Conservation (phyloP, 1,140 invertebrate genomes). For the Caenorhabditis brenneri region DNA sequence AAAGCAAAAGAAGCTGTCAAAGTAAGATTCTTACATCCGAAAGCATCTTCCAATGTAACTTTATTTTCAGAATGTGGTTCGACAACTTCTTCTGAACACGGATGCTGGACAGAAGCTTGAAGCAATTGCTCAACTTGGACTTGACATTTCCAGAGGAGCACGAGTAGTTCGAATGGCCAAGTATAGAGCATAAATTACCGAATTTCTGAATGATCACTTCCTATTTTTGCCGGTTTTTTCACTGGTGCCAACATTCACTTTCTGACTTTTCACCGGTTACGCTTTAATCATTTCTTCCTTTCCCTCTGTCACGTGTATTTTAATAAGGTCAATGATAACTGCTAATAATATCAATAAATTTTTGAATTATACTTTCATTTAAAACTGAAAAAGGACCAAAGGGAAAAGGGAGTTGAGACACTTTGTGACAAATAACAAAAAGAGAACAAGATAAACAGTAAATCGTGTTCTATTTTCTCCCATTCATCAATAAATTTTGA, state of each 20-base stretch:
- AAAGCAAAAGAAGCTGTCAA: conserved; percentile 49
- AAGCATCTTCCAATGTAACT: not conserved
- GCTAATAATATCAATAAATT: not conserved
- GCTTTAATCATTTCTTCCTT: conserved; percentile 7
- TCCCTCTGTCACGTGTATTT: not conserved
- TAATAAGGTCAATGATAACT: not conserved
- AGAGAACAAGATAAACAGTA: not conserved
- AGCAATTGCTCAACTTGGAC: conserved; percentile 25
- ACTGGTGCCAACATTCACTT: conserved; percentile 17
- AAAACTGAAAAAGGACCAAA: not conserved
- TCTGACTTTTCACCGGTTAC: conserved; percentile 13
- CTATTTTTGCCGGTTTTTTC: not conserved
- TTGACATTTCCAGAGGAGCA: conserved; percentile 33
- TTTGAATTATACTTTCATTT: not conserved
- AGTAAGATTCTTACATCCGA: not conserved
- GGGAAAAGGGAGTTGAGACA: no score
- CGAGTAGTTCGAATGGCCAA: conserved; percentile 33
- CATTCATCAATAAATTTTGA: not conserved
- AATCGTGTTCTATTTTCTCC: conserved; percentile 20
- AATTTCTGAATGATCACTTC: not conserved
- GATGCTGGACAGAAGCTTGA: conserved; percentile 4
- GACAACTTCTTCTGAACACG: conserved; percentile 3
- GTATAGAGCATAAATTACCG: not conserved
- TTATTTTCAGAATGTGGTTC: conserved; percentile 31
- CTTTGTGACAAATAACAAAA: not conserved